Base-by-base conservation (phyloP, 2,113 vertebrate species). In the Aegotheles bennettii region DNA sequence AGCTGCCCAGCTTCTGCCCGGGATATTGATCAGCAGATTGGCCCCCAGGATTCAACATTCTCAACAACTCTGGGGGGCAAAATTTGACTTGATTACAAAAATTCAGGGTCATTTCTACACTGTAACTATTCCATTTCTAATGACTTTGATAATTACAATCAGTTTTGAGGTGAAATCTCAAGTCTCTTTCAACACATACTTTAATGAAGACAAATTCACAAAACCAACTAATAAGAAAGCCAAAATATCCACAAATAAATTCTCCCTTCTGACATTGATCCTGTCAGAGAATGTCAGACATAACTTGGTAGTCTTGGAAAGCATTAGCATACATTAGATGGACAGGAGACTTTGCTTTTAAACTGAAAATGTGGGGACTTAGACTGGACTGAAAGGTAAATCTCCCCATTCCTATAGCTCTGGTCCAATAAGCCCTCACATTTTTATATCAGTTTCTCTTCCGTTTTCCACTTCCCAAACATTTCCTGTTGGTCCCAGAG, bases 291-390 rank as follows among this genome's bases (percentile, higher is more conserved):
- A 13, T 25, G 40, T 10, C 16, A 3, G 40, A 26, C 5, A 20
- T 14, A 77, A 80, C 6, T 48, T 28, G 3, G 12, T 7, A 29
- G 13, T 8, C 71, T 11, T 35, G 64, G 35, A 42, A 51, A 65
- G 57, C 0, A 8, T 16, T 50, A 61, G 13, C 15, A 8, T 29
- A 26, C 50, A 11, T 53, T 5, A 16, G 16, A 31, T 1, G 1
- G 51, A 28, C 26, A 45, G n/a, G 45, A 50, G 28, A 17, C 65
- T 87, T 47, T 15, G 20, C 13, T 51, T 59, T 24, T 20, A 16
- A 50, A 21, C 25, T 24, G 64, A 15, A 40, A 20, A 87, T n/a
- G 10, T 4, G 6, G 7, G 2, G n/a, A 0, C 13, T 77, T 47
- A 68, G 10, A 10, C 10, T 7, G 36, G n/a, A 36, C 24, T 43